These are phyloP conservation scores for Ophion slaviceki DNA, from an alignment of 2,888 invertebrate species.

Conservation along the genomic window DNA sequence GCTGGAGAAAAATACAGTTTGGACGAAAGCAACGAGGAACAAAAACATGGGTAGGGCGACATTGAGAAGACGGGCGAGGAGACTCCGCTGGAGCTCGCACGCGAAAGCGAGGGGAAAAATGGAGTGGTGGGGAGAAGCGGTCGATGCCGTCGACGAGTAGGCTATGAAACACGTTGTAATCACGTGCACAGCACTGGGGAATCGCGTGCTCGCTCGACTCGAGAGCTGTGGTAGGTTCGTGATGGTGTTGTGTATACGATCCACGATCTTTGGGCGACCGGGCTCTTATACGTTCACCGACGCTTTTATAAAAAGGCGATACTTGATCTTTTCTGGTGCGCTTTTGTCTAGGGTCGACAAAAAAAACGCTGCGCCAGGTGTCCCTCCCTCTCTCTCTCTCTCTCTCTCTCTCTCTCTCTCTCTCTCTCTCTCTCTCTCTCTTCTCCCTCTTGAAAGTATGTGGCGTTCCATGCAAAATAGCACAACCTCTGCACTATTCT, in stretches of 20 bases:
- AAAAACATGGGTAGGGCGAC: conserved; percentile 26
- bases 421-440: neutral
- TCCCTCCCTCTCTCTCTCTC: neutral
- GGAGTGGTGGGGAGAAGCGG: conserved; percentile 75
- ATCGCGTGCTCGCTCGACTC: conserved; percentile 79
- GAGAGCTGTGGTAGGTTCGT: conserved; percentile 36
- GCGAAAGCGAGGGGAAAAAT: conserved; percentile 60
- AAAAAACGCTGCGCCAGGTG: conserved; percentile 13
- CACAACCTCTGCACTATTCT: too few relatives aligned
- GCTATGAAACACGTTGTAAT: conserved; percentile 76
- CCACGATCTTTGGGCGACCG: conserved; percentile 37
- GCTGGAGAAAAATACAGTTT: neutral
- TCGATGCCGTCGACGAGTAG: conserved; percentile 78
- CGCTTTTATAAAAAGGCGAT: conserved; percentile 5
- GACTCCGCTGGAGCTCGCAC: conserved; percentile 46
- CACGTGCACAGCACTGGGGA: conserved; percentile 82
- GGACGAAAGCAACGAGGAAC: neutral
- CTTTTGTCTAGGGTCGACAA: conserved; percentile 7
- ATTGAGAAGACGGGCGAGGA: conserved; percentile 18
- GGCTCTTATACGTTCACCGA: conserved; percentile 15
- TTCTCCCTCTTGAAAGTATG: too few relatives aligned
- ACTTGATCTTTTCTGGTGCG: neutral
- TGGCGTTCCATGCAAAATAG: neutral
- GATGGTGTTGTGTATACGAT: conserved; percentile 16
- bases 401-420: neutral